A percentile compares a stretch with the other conserved stretches of the same genome.
Evolutionary conservation across 2,113 vertebrate species (phyloP).

Genomic region (Cheilinus undulatus): DNA sequence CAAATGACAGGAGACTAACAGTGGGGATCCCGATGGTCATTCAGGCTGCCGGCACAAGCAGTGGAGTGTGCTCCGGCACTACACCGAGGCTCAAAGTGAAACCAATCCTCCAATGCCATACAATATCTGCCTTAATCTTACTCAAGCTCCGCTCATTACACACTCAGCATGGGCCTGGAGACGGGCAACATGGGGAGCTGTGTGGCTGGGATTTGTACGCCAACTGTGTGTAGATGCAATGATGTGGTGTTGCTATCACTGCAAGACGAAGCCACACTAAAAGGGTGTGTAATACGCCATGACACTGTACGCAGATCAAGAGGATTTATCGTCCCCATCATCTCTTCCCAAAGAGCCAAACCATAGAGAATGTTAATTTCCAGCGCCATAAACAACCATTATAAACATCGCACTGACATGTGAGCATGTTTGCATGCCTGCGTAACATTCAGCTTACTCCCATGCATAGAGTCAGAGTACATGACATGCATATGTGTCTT

Average conservation of each 20-base stretch:
- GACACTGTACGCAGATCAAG: conserved; percentile 59
- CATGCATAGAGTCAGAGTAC: conserved; percentile 5
- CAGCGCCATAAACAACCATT: conserved; percentile 70
- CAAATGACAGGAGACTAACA: conserved; percentile 70
- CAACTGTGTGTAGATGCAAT: conserved; percentile 40
- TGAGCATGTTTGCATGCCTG: conserved; percentile 35
- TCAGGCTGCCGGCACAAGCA: conserved; percentile 51
- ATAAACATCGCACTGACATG: conserved; percentile 50
- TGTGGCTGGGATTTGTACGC: conserved; percentile 50
- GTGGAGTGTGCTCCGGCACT: conserved; percentile 47
- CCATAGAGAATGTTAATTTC: conserved; percentile 74
- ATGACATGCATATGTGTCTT: conserved; percentile 5
- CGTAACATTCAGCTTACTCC: conserved; percentile 13
- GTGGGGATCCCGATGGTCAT: conserved; percentile 66
- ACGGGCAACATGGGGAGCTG: conserved; percentile 55
- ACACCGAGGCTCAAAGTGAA: conserved; percentile 57
- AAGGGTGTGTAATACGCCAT: conserved; percentile 56
- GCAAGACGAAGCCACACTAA: conserved; percentile 51
- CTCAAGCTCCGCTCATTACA: conserved; percentile 76
- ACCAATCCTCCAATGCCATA: conserved; percentile 59
- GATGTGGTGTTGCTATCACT: conserved; percentile 50
- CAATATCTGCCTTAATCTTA: conserved; percentile 76
- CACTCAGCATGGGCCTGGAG: conserved; percentile 72
- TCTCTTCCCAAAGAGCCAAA: conserved; percentile 49
- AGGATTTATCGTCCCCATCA: conserved; percentile 65